Base-by-base conservation (phyloP, 1,140 invertebrate genomes). In the Drosophila pruinosa region DNA sequence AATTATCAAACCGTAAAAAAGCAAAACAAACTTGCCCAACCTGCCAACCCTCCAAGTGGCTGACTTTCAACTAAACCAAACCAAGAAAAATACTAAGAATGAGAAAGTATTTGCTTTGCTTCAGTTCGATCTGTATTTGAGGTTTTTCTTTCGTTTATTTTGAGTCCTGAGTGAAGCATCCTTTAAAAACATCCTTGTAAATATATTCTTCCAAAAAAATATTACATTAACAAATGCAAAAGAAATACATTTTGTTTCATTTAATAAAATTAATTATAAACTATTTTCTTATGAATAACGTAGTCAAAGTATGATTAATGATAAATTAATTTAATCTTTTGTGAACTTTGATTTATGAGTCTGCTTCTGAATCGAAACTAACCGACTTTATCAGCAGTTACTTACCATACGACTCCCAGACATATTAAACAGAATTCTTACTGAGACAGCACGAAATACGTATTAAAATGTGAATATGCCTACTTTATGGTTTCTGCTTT, bases 111-210 rank as follows among this genome's bases (percentile, higher is more conserved):
- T 85, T 85, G 50, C 61, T 62, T 73, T 70, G 31, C 53, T 73
- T 85, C 24, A 74, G 59, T 85, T 86, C 81, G 76, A 85, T 77
- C 74, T 86, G 77, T 65, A 58, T 69, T 83, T 73, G 39, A 39
- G 63, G 36, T 62, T 5, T 36, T 58, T 68, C 8, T 54, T 67
- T 50, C n/a, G 17, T 17, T 48, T 38, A 31, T 47, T 7, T 50
- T 39, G 19, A 64, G 36, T 28, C 17, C 36, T 17, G 53, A 56
- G 52, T 71, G 69, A 63, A 79, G 72, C 62, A 71, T 71, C 73
- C 78, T 83, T 74, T 77, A 80, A 89, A 83, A 39, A 38, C 48
- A 26, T 43, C 57, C 70, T 71, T 74, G 67, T 74, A 72, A 89
- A 79, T 77, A 77, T 77, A 68, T 83, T 12, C 10, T 38, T 48